Percentiles rank a stretch among this genome's conserved stretches.
Evolutionary conservation across 2,888 invertebrate species (phyloP).

Genomic region (Penaeus monodon): DNA sequence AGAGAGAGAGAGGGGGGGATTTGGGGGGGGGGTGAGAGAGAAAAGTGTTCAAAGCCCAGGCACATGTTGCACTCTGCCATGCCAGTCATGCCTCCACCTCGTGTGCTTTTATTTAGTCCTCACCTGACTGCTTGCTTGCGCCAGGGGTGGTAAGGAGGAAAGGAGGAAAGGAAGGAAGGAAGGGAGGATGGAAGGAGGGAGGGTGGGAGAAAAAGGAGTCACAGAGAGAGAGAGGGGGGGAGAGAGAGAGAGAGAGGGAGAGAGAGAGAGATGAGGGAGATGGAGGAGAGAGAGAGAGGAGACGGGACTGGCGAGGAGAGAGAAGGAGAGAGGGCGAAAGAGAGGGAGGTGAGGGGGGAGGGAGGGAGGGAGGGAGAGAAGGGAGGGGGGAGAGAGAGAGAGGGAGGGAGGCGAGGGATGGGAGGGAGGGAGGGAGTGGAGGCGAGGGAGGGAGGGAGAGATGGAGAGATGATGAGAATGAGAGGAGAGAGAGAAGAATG

Average conservation of each 20-base stretch:
- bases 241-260: constrained; percentile 11
- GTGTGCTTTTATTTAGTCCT: too few relatives aligned
- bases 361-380: background rate
- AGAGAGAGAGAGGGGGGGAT: background rate
- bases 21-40: background rate
- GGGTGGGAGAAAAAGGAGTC: background rate
- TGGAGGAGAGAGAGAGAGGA: too few relatives aligned
- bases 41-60: too few relatives aligned
- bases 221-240: background rate
- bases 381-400: background rate
- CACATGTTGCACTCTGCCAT: background rate
- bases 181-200: too few relatives aligned
- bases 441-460: background rate
- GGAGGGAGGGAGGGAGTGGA: background rate
- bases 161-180: too few relatives aligned
- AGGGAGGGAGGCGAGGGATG: background rate
- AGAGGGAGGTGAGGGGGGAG: background rate
- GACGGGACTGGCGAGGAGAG: too few relatives aligned
- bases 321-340: background rate
- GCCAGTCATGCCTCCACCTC: background rate
- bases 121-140: too few relatives aligned
- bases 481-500: background rate
- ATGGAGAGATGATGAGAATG: background rate
- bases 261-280: background rate
- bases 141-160: too few relatives aligned